Conservation (phyloP, 2,797 vertebrate genomes). For the Pipistrellus kuhlii region DNA sequence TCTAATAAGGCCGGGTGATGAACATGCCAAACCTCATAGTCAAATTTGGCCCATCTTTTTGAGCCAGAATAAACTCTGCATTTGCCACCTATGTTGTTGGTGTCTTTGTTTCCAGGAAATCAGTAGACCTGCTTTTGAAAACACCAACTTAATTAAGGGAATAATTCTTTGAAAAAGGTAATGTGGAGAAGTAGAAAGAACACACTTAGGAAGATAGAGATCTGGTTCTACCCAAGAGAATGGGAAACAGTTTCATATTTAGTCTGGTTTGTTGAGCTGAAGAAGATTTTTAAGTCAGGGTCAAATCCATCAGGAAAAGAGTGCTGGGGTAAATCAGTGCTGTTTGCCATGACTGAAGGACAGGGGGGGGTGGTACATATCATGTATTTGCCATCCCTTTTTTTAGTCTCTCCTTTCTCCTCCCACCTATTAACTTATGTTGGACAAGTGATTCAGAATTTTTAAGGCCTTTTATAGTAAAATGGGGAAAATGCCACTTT, state of each 20-base stretch:
- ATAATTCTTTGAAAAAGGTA: constrained; percentile 31
- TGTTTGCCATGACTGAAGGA: not conserved
- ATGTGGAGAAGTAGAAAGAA: not conserved
- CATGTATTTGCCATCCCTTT: not conserved
- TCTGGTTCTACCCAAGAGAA: not conserved
- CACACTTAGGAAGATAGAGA: not conserved
- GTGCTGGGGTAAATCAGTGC: not conserved
- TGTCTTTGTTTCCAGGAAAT: constrained; percentile 42
- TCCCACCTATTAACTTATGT: constrained; percentile 36
- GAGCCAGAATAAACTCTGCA: constrained; percentile 18
- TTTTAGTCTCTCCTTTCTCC: not conserved
- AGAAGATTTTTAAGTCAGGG: constrained; percentile 1
- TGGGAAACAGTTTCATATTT: not conserved
- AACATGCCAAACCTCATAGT: not conserved
- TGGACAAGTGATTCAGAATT: constrained; percentile 53
- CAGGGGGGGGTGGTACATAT: not conserved
- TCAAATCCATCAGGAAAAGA: not conserved
- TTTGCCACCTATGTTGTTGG: constrained; percentile 14
- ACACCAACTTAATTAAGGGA: constrained; percentile 50
- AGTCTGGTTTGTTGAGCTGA: constrained; percentile 2
- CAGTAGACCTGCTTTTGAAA: constrained; percentile 43
- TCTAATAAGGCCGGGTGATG: not conserved
- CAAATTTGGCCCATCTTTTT: not conserved
- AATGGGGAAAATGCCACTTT: constrained; percentile 48
- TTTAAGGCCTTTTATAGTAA: constrained; percentile 55